Evolutionary conservation across 2,797 vertebrate genomes (phyloP), one percentile per base, ranked within the genome.

Genomic region (Petrocephalus schoutedeni): DNA sequence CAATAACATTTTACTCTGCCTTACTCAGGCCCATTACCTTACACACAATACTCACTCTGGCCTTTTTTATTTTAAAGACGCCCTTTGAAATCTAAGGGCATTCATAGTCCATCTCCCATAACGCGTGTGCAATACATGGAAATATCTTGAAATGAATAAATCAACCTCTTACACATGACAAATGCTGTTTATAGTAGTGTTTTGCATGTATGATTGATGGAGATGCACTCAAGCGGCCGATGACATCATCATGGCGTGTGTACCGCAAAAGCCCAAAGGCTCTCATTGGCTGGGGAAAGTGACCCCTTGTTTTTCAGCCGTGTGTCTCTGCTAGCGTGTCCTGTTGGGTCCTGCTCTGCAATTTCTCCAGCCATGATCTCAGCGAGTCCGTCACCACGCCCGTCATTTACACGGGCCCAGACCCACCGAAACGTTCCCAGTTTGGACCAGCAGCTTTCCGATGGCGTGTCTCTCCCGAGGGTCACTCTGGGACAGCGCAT

Each of bases 311-410:
- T n/a, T 41, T 83, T 53, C 41, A 49, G 41, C 36, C 77, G 8
- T 23, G 77, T 21, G 41, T 83, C 41, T 53, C 41, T 53, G 41
- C 49, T 53, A 28, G 41, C n/a, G 4, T 53, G 41, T 49, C 41
- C 77, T 49, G 1, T 8, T 19, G n/a, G 45, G n/a, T 32, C 28
- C 32, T 74, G 67, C 67, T 41, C 28, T 74, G 67, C 67, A 36
- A 28, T 53, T 53, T 53, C 41, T 83, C 80, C 80, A 51, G 45
- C 80, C n/a, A 83, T 83, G 80, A 83, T 51, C 80, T 83, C 80
- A 83, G 19, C 49, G 45, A 14, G 3, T 83, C 16, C 45, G 2
- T 83, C 80, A 83, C 51, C 80, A 53, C 80, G 19, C 80, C 51
- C n/a, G 45, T 51, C 80, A 21, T 82, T 82, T 45, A 8, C 77